Percentiles rank a stretch among this genome's conserved stretches.
These are phyloP conservation scores for Cebus imitator DNA, from an alignment of 2,113 vertebrate species.

Conservation along the genomic window DNA sequence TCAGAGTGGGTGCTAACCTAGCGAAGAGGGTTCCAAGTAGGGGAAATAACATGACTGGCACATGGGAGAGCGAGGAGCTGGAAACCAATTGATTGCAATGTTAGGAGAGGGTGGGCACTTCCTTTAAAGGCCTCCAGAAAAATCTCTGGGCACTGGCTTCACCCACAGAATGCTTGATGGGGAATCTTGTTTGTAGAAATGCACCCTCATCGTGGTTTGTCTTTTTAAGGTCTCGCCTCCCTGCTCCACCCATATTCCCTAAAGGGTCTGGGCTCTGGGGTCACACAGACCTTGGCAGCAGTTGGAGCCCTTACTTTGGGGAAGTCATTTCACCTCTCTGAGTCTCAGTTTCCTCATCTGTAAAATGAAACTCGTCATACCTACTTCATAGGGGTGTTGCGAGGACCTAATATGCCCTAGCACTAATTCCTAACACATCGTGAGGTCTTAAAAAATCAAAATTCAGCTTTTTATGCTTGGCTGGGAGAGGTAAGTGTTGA, in stretches of 20 bases:
- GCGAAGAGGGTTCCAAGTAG: not conserved
- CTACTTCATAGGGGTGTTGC: not conserved
- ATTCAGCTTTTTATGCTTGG: not conserved
- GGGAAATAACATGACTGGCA: not conserved
- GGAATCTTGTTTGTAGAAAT: not conserved
- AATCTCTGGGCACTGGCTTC: not conserved
- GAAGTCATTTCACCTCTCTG: not conserved
- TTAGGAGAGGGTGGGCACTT: not conserved
- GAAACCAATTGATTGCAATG: not conserved
- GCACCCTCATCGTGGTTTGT: rapidly evolving
- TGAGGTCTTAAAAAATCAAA: not conserved
- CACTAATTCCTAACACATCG: not conserved
- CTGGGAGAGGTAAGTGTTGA: rapidly evolving
- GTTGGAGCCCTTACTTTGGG: not conserved
- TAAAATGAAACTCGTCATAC: not conserved
- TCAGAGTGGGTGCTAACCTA: not conserved
- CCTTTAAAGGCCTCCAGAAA: not conserved
- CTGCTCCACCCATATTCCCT: not conserved
- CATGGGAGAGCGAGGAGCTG: not conserved
- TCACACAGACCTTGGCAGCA: not conserved
- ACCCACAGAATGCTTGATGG: not conserved
- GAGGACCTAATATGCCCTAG: not conserved
- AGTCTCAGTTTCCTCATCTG: not conserved
- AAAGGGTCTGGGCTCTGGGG: not conserved
- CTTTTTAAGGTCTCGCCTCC: not conserved